Evolutionary conservation across 2,888 invertebrate species (phyloP).

Genomic region (Doris montereyensis): DNA sequence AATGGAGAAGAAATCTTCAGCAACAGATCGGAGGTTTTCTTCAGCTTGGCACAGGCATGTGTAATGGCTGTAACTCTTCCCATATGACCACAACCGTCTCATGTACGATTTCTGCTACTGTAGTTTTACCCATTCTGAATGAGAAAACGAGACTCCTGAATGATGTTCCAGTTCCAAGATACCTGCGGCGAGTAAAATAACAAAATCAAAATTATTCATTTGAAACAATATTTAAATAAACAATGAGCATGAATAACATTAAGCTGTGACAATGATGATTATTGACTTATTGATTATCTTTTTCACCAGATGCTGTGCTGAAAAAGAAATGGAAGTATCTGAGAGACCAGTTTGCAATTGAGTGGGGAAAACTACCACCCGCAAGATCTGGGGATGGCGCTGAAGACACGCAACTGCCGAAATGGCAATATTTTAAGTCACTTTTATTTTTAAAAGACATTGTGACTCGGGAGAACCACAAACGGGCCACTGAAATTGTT

Average conservation of each 20-base stretch:
- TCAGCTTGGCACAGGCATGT: not conserved
- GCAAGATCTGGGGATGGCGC: not conserved
- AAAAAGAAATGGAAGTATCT: not conserved
- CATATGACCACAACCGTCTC: not conserved
- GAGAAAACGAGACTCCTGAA: not conserved
- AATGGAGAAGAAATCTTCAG: not conserved
- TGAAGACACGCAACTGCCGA: not conserved
- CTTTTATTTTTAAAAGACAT: not conserved
- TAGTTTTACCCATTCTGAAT: not conserved
- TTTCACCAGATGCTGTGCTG: not conserved
- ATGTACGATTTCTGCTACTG: not conserved
- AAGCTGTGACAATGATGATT: not conserved
- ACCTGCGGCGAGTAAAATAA: not conserved
- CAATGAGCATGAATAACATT: not conserved
- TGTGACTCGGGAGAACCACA: not conserved
- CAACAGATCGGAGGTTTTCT: not conserved
- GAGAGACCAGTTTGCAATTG: not conserved
- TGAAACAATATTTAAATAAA: not conserved
- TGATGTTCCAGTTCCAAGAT: not conserved
- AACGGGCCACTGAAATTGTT: not conserved
- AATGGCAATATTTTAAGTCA: not conserved
- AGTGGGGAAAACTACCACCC: not conserved
- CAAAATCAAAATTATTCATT: not conserved
- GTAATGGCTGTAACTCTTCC: not conserved
- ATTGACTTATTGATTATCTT: not conserved